Base-by-base conservation (phyloP, 2,888 invertebrate species). In the Diadegma fenestrale region DNA sequence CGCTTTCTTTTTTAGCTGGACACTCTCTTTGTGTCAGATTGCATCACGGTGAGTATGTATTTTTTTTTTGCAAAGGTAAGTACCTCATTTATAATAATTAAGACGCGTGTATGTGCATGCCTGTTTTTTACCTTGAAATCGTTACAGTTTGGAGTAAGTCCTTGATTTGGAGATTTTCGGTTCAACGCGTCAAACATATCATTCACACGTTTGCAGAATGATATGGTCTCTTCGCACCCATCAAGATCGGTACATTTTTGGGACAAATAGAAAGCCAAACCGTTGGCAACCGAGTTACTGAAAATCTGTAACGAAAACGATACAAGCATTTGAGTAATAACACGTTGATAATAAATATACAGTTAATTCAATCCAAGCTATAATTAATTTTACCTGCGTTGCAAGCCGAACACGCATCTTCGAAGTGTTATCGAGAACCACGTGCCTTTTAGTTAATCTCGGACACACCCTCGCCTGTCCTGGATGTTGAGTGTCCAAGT, bases 401-500 rank as follows among this genome's bases (percentile, higher is more conserved):
- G 85, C 83, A 33, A 87, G 73, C 63, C 77, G 75, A 17, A 87
- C 85, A n/a, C 80, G 72, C 87, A 87, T 87, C 66, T 85, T 85
- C 26, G 76, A 51, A 4, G 77, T 72, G 76, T 75, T 85, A 41
- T 58, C 66, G 19, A 64, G 75, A 17, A 72, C 17, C 19, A 87
- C 61, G 26, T 87, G 82, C 41, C 45, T 37, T 14, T 58, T 30
- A 14, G 80, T 64, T 41, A 86, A 71, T 82, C 80, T 84, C 22
- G 75, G 84, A 61, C 86, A 86, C 12, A 61, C 85, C 30, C 73
- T 33, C 1, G 58, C 58, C 33, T 73, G 66, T 43, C 85, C 58
- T 10, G 45, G 43, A 19, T 75, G 78, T 22, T 68, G 19, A n/a
- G 54, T 80, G 72, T 82, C 83, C 26, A 80, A n/a, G 30, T 72